These are phyloP conservation scores for Halocaridina rubra DNA, from an alignment of 2,888 invertebrate genomes.

Conservation along the genomic window DNA sequence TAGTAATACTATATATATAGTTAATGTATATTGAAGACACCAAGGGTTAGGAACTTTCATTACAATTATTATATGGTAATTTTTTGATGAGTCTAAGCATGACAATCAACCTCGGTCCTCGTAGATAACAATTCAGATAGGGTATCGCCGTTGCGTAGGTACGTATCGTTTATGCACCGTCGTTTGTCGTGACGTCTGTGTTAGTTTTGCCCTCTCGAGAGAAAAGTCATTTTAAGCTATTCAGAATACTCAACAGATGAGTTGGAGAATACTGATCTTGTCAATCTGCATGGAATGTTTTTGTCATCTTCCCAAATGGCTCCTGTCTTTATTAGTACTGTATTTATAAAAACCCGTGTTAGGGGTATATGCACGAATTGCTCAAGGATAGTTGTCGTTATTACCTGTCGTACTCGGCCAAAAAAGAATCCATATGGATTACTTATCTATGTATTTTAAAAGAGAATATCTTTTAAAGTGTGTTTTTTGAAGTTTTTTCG, in stretches of 20 bases:
- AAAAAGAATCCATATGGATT: slow-evolving; percentile 54
- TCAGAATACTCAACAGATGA: too few relatives aligned
- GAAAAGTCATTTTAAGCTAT: too few relatives aligned
- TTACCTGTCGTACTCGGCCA: slow-evolving; percentile 55
- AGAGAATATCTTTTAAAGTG: slow-evolving; percentile 19
- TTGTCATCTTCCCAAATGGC: slow-evolving; percentile 47
- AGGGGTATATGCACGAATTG: slow-evolving; percentile 59
- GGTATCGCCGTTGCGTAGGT: too few relatives aligned
- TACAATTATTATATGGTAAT: slow-evolving; percentile 44
- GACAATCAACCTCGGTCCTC: slow-evolving; percentile 57
- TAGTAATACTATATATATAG: slow-evolving; percentile 38
- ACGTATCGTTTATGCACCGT: too few relatives aligned
- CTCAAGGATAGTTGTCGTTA: slow-evolving; percentile 56
- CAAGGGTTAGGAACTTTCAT: slow-evolving; percentile 50
- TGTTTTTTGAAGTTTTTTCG: slow-evolving; percentile 26
- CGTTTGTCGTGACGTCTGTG: too few relatives aligned
- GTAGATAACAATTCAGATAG: slow-evolving; percentile 39
- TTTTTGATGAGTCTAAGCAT: slow-evolving; percentile 52
- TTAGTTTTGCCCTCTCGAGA: too few relatives aligned
- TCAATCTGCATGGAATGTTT: slow-evolving; percentile 43
- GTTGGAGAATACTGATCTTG: too few relatives aligned
- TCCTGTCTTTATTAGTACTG: slow-evolving; percentile 24
- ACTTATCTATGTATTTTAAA: slow-evolving; percentile 55
- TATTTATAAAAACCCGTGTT: slow-evolving; percentile 49
- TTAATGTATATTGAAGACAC: slow-evolving; percentile 40